phyloP scores from a whole-genome alignment of 2,888 invertebrate genomes.

The Tipula confusa region DNA sequence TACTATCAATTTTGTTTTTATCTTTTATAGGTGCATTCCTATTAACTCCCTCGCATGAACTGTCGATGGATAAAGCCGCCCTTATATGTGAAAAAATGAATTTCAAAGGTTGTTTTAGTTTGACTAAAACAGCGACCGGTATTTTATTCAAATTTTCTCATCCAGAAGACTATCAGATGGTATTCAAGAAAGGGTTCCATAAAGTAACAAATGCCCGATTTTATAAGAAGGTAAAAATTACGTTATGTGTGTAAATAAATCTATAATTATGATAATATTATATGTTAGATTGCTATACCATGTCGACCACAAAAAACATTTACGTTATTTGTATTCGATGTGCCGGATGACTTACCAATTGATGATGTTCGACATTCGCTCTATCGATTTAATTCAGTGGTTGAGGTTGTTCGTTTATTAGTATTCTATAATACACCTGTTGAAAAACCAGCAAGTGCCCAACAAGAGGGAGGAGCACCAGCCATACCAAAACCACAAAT shows the following conservation, averaged over 20 bases:
- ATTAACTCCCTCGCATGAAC: conserved; percentile 78
- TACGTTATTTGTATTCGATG: conserved; percentile 74
- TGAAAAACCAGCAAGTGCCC: conserved; percentile 28
- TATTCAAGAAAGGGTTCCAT: conserved; percentile 82
- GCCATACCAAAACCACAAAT: conserved; percentile 50
- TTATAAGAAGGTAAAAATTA: conserved; percentile 70
- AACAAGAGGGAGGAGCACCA: conserved; percentile 43
- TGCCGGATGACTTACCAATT: conserved; percentile 78
- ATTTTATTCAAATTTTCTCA: conserved; percentile 84
- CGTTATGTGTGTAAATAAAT: conserved; percentile 32
- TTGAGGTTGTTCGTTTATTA: conserved; percentile 70
- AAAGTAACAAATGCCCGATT: conserved; percentile 80
- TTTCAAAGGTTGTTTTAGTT: conserved; percentile 79
- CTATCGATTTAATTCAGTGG: conserved; percentile 73
- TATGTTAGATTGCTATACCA: conserved; percentile 73
- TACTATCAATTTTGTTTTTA: background rate
- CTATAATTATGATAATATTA: too few species aligned
- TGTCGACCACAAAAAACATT: conserved; percentile 86
- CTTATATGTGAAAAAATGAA: conserved; percentile 84
- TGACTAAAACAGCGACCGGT: conserved; percentile 83
- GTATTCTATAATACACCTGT: conserved; percentile 36
- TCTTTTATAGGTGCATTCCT: conserved; percentile 64
- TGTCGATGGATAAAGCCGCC: conserved; percentile 80
- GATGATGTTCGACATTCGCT: conserved; percentile 78
- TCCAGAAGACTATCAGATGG: conserved; percentile 80